Evolutionary conservation across 2,113 vertebrate species (phyloP).

Genomic region (Aphyosemion australe): DNA sequence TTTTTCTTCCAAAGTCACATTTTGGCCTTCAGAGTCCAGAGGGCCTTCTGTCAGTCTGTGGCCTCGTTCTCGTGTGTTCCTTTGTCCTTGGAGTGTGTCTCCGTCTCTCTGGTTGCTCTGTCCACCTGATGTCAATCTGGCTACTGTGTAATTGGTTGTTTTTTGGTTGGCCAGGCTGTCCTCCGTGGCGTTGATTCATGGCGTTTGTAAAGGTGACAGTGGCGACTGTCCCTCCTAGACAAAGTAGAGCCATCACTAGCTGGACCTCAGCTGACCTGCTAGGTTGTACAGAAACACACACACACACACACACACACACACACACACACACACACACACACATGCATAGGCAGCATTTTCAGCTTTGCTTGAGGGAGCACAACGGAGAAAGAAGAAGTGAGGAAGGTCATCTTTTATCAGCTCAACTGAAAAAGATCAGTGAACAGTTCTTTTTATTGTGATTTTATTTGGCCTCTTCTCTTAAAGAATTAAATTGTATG

Average conservation of each 20-base stretch:
- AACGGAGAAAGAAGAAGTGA: conserved; percentile 81
- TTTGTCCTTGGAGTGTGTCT: conserved; percentile 72
- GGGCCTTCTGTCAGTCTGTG: conserved; percentile 59
- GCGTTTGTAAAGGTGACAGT: conserved; percentile 79
- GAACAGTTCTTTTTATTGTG: neutral
- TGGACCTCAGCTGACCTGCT: conserved; percentile 66
- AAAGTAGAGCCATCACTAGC: conserved; percentile 76
- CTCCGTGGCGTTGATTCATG: conserved; percentile 74
- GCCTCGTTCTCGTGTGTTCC: conserved; percentile 64
- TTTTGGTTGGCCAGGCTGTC: conserved; percentile 68
- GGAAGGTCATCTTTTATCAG: conserved; percentile 87
- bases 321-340: conserved; percentile 15
- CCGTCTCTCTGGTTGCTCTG: conserved; percentile 63
- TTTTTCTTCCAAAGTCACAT: neutral
- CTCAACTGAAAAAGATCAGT: conserved; percentile 26
- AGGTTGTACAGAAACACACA: conserved; percentile 30
- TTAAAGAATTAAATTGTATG: no score
- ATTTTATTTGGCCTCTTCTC: no score
- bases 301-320: conserved; percentile 11
- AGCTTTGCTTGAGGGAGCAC: conserved; percentile 81
- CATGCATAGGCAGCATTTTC: conserved; percentile 54
- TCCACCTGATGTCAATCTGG: conserved; percentile 78
- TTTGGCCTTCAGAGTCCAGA: conserved; percentile 48
- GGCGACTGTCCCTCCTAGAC: conserved; percentile 78
- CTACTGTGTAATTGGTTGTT: conserved; percentile 75